These are phyloP conservation scores for Melinaea marsaeus DNA, from an alignment of 2,888 invertebrate genomes.

Conservation along the genomic window DNA sequence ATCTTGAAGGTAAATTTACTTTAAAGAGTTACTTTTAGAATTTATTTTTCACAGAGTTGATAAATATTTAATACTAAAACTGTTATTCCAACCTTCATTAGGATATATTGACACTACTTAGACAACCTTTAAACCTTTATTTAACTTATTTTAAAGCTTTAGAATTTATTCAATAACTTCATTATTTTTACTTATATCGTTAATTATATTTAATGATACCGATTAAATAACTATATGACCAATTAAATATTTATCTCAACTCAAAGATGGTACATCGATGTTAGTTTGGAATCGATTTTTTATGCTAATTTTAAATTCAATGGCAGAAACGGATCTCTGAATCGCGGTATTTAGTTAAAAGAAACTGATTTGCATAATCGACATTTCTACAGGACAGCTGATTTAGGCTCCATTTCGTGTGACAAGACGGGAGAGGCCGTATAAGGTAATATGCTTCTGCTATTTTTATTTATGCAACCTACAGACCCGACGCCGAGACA, in stretches of 20 bases:
- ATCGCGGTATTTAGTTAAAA: slow-evolving; percentile 45
- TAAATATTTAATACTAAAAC: no score
- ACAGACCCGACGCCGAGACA: slow-evolving; percentile 30
- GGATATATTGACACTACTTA: no score
- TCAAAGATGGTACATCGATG: slow-evolving; percentile 14
- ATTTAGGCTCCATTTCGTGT: slow-evolving; percentile 64
- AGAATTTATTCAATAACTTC: neutral
- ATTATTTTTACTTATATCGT: neutral
- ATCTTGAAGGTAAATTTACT: no score
- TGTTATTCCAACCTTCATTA: no score
- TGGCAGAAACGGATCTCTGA: slow-evolving; percentile 30
- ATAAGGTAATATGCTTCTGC: slow-evolving; percentile 63
- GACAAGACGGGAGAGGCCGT: slow-evolving; percentile 63
- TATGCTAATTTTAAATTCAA: slow-evolving; percentile 29
- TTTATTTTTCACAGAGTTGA: no score
- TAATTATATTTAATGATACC: neutral
- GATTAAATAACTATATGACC: neutral
- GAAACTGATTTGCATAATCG: slow-evolving; percentile 73
- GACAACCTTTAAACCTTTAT: no score
- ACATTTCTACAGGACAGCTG: slow-evolving; percentile 74
- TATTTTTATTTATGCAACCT: slow-evolving; percentile 62
- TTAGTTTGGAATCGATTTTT: slow-evolving; percentile 22
- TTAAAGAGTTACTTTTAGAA: no score
- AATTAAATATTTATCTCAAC: slow-evolving; percentile 16
- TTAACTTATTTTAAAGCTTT: neutral